Conservation (phyloP, 2,113 vertebrate species). For the Diadophis punctatus region DNA sequence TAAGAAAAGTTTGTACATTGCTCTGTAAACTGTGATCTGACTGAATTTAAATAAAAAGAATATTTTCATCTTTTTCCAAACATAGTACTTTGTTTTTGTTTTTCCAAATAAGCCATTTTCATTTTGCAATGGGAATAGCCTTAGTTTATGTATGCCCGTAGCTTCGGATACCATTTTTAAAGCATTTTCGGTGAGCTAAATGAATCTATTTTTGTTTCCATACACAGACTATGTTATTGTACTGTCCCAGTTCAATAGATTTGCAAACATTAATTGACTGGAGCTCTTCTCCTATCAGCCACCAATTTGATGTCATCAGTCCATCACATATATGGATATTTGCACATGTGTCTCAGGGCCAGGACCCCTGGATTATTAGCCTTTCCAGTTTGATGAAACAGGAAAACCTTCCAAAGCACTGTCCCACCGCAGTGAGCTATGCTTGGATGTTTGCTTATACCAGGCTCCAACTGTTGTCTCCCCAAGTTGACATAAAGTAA, state of each 20-base stretch:
- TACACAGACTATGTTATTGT: constrained; percentile 87
- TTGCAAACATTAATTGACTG: constrained; percentile 92
- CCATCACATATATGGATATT: constrained; percentile 99
- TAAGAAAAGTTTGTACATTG: neutral
- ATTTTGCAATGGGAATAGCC: neutral
- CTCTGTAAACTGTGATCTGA: neutral
- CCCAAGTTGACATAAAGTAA: constrained; percentile 98
- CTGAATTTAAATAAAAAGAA: neutral
- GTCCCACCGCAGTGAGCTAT: constrained; percentile 91
- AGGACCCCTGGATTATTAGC: constrained; percentile 98
- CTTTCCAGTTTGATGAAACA: constrained; percentile 97
- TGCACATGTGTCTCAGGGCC: constrained; percentile 95
- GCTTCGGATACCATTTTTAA: neutral
- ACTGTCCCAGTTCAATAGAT: constrained; percentile 94
- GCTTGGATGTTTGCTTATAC: constrained; percentile 98
- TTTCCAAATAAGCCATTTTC: neutral
- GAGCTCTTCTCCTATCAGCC: constrained; percentile 97
- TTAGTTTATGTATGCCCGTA: neutral
- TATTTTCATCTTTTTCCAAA: neutral
- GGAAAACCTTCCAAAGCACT: constrained; percentile 94
- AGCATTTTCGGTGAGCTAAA: constrained; percentile 8
- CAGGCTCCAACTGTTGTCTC: constrained; percentile 90
- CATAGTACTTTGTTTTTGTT: neutral
- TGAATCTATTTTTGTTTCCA: constrained; percentile 28
- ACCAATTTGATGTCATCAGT: constrained; percentile 97